A percentile compares a stretch with the other conserved stretches of the same genome.
Evolutionary conservation across 2,797 vertebrate genomes (phyloP).

Genomic region (Falco berigora): DNA sequence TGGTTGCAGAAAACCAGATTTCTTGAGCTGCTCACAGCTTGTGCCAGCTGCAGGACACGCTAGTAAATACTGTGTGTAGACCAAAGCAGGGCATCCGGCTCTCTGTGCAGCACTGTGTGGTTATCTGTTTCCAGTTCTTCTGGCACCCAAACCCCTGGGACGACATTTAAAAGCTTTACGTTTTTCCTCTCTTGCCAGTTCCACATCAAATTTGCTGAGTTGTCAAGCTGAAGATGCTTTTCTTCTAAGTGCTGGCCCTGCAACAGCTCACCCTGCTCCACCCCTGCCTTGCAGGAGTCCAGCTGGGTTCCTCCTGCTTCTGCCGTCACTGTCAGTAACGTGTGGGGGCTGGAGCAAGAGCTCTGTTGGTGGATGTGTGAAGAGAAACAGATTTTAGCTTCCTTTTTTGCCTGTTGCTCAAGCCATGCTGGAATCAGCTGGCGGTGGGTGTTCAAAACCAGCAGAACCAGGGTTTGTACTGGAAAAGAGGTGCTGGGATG

Average conservation of each 20-base stretch:
- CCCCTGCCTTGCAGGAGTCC: not conserved
- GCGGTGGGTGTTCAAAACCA: not conserved
- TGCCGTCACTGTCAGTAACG: not conserved
- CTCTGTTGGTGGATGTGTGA: not conserved
- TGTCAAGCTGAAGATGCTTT: constrained; percentile 19
- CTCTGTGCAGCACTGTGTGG: not conserved
- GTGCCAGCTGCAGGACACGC: not conserved
- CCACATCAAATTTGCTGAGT: constrained; percentile 34
- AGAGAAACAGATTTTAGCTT: not conserved
- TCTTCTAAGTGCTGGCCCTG: not conserved
- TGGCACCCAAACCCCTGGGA: not conserved
- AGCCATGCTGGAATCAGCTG: not conserved
- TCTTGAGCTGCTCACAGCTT: not conserved
- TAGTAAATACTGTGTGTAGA: not conserved
- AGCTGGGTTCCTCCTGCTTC: not conserved
- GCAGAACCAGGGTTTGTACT: not conserved
- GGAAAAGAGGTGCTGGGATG: not conserved
- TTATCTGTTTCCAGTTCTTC: not conserved
- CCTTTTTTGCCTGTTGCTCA: not conserved
- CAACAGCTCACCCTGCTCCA: not conserved
- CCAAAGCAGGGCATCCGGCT: not conserved
- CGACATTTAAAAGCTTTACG: constrained; percentile 20
- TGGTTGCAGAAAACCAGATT: constrained; percentile 15
- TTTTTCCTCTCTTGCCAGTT: not conserved
- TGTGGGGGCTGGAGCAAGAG: not conserved